Conservation (phyloP, 1,140 invertebrate species). For the Eumeta japonica region DNA sequence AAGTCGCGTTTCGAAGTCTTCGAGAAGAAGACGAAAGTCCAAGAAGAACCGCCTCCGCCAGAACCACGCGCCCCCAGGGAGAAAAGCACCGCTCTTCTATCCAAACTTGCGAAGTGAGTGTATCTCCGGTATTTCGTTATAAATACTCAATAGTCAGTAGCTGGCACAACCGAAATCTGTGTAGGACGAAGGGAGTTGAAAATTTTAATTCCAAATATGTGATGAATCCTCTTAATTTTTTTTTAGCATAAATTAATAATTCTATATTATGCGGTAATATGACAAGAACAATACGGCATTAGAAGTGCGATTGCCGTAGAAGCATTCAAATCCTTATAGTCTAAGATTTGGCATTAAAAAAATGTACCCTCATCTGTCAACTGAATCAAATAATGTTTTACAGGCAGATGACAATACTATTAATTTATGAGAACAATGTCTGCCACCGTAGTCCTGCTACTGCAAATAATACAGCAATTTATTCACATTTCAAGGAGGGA, state of each 20-base stretch:
- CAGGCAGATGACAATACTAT: too few species aligned
- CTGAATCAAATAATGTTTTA: too few species aligned
- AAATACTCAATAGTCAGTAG: too few species aligned
- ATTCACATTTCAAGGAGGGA: too few species aligned
- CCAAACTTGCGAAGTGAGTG: slow-evolving; percentile 76
- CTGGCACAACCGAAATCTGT: slow-evolving; percentile 2
- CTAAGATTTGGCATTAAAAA: too few species aligned
- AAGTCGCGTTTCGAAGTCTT: slow-evolving; percentile 86
- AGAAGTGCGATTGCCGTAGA: too few species aligned
- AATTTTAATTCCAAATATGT: neutral
- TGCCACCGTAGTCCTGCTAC: too few species aligned
- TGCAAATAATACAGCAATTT: too few species aligned
- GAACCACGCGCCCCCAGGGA: slow-evolving; percentile 64
- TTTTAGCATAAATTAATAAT: neutral
- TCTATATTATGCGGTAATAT: neutral
- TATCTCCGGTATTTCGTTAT: too few species aligned
- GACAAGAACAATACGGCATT: neutral
- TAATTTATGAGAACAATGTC: too few species aligned
- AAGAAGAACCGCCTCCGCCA: slow-evolving; percentile 44
- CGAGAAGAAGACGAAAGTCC: slow-evolving; percentile 61
- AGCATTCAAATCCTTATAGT: too few species aligned
- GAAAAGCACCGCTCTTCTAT: slow-evolving; percentile 75
- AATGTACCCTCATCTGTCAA: too few species aligned
- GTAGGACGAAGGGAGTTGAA: neutral
- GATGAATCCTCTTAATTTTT: neutral